These are phyloP conservation scores for Sinocyclocheilus maitianheensis DNA, from an alignment of 2,113 vertebrate genomes.

Conservation along the genomic window DNA sequence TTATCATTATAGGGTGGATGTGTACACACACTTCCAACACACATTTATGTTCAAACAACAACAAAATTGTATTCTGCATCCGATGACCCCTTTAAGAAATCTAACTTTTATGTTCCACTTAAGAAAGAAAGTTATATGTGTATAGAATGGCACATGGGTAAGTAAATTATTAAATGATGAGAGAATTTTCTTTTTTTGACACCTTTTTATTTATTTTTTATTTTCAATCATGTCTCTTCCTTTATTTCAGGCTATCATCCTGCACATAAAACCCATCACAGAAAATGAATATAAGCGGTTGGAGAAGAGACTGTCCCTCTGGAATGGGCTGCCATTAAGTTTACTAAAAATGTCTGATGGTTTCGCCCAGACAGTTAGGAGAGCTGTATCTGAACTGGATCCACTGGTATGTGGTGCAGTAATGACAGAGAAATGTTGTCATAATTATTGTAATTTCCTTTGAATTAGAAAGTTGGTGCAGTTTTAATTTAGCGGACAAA, in stretches of 20 bases:
- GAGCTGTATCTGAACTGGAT: slow-evolving; percentile 45
- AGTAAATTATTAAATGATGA: neutral
- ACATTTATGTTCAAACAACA: too few relatives aligned
- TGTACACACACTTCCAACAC: too few relatives aligned
- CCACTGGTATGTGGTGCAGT: slow-evolving; percentile 49
- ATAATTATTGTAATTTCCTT: slow-evolving; percentile 61
- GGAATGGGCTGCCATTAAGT: slow-evolving; percentile 49
- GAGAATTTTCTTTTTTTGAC: neutral
- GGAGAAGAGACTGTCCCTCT: slow-evolving; percentile 38
- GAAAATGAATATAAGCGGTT: slow-evolving; percentile 25
- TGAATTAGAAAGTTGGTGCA: slow-evolving; percentile 56
- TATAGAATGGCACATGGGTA: neutral
- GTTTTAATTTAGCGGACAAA: slow-evolving; percentile 58
- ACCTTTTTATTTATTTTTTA: too few relatives aligned
- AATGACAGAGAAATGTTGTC: slow-evolving; percentile 59
- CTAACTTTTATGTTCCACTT: neutral
- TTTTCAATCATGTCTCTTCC: neutral
- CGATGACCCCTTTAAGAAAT: neutral
- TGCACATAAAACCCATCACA: slow-evolving; percentile 7
- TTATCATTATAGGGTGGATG: too few relatives aligned
- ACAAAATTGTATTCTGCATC: too few relatives aligned
- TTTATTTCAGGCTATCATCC: slow-evolving; percentile 11
- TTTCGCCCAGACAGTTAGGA: slow-evolving; percentile 44
- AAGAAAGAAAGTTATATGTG: neutral
- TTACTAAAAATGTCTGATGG: slow-evolving; percentile 48